phyloP scores from a whole-genome alignment of 2,888 invertebrate species.

The Agrochola macilenta region DNA sequence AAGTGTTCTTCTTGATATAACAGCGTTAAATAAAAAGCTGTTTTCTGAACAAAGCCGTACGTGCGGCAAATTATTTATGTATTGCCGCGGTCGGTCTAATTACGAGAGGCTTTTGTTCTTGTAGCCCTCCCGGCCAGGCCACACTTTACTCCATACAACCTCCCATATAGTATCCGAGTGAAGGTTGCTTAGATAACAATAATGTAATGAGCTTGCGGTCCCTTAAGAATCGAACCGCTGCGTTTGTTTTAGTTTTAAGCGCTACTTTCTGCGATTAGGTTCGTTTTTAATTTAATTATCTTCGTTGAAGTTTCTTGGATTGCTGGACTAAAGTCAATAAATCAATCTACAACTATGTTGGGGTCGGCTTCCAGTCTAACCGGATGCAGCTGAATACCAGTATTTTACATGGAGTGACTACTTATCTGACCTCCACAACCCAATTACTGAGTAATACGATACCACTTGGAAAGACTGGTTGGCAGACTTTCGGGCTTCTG shows the following conservation, averaged over 20 bases:
- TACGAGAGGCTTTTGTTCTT: conserved; percentile 89
- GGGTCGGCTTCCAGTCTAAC: no score
- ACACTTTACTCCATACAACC: conserved; percentile 79
- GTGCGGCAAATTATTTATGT: conserved; percentile 90
- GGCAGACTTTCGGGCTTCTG: no score
- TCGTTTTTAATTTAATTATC: conserved; percentile 41
- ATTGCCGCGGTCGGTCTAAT: conserved; percentile 89
- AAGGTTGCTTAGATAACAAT: conserved; percentile 81
- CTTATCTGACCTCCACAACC: no score
- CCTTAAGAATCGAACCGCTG: conserved; percentile 74
- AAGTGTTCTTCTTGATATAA: conserved; percentile 88
- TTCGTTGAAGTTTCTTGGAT: not conserved
- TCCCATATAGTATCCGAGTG: conserved; percentile 69
- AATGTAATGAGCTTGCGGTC: conserved; percentile 81
- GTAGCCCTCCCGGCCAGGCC: conserved; percentile 76
- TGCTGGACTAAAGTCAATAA: not conserved
- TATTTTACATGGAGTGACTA: no score
- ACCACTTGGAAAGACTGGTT: no score
- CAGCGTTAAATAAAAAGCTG: conserved; percentile 89
- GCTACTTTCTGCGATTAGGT: conserved; percentile 38
- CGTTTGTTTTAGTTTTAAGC: conserved; percentile 72
- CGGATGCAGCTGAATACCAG: no score
- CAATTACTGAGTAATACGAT: no score
- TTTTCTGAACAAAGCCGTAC: conserved; percentile 88
- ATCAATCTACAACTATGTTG: no score